Base-by-base conservation (phyloP, 2,797 vertebrate genomes). In the Rostrhamus sociabilis region DNA sequence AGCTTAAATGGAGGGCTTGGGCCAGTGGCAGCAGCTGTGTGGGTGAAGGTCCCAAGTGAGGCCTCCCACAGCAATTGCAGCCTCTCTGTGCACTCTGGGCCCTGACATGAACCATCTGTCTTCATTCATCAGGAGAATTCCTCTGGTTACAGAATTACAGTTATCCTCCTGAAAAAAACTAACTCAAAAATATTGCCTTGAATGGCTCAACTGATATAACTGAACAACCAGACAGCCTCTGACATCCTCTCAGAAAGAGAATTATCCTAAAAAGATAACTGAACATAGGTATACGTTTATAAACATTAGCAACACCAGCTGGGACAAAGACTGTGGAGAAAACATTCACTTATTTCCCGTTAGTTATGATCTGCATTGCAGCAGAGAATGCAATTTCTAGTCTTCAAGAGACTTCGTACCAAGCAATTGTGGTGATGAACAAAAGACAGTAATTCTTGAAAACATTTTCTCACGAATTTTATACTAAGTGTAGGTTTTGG, bases 391-490 rank as follows among this genome's bases (percentile, higher is more conserved):
- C 7, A 36, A 31, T 32, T 69, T 89, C 73, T 52, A 79, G 53
- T 80, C 42, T 86, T 79, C 43, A 68, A 21, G 10, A 71, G 26
- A 40, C n/a, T 92, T 71, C 42, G 4, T 74, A 79, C 14, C 21
- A 95, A 81, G 43, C 17, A 87, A 88, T 45, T 77, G 36, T 62
- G 81, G 8, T 80, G 74, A 95, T 73, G 31, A 82, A 92, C 75
- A 78, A 92, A 75, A 78, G 25, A 85, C 17, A 89, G 40, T 53
- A 96, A 95, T 43, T 93, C 17, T 32, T 86, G 42, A 95, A 90
- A 87, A 95, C 34, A 85, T 62, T 84, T 94, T 88, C 25, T 68
- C 72, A 68, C 20, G 78, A 89, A 89, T 71, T 73, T 48, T 62
- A 40, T 36, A 89, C 23, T 50, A 86, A 91, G 47, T 86, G 43